These are phyloP conservation scores for Hesperophylax magnus DNA, from an alignment of 1,140 invertebrate genomes.

Conservation along the genomic window DNA sequence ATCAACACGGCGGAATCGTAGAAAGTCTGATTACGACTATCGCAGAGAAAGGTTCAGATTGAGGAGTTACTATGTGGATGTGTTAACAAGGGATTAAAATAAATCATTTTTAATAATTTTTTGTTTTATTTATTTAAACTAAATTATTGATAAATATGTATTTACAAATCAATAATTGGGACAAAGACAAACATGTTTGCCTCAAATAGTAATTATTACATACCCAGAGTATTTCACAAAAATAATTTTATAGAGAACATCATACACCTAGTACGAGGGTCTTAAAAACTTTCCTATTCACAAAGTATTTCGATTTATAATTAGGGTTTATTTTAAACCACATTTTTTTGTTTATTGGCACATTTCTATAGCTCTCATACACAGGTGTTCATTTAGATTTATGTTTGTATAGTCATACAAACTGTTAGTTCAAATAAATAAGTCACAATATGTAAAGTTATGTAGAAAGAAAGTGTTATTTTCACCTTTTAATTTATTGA, in stretches of 20 bases:
- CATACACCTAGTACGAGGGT: background rate
- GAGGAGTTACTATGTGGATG: no score
- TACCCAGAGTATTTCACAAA: background rate
- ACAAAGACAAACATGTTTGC: background rate
- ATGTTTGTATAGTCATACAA: background rate
- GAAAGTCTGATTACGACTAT: no score
- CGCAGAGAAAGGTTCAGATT: no score
- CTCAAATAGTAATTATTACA: background rate
- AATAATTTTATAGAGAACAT: slow-evolving; percentile 1
- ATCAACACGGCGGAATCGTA: no score
- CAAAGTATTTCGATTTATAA: background rate
- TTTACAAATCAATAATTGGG: slow-evolving; percentile 39
- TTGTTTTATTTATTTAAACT: slow-evolving; percentile 3
- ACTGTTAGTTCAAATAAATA: slow-evolving; percentile 13
- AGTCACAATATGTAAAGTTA: background rate
- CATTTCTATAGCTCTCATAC: background rate
- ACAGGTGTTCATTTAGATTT: background rate
- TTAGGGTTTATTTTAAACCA: background rate
- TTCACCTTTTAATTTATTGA: background rate
- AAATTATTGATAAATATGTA: slow-evolving; percentile 35
- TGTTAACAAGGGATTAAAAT: background rate
- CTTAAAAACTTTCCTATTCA: no score
- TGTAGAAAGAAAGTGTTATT: slow-evolving; percentile 8
- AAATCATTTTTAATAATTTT: slow-evolving; percentile 16
- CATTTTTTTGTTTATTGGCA: background rate